A percentile compares a stretch with the other conserved stretches of the same genome.
phyloP scores from a whole-genome alignment of 2,888 invertebrate genomes.

The Crioceris asparagi region DNA sequence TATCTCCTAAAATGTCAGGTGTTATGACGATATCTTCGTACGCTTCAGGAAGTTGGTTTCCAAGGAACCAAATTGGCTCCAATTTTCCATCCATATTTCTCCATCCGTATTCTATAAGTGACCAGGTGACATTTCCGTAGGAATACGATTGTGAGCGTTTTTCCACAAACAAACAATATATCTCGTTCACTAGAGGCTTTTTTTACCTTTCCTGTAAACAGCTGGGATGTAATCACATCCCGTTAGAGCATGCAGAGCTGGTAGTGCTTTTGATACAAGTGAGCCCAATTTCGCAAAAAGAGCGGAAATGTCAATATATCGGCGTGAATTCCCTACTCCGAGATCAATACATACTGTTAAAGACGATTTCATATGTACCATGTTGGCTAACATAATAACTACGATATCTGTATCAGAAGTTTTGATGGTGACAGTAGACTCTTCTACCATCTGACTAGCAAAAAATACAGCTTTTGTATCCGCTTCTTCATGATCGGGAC shows the following conservation, averaged over 20 bases:
- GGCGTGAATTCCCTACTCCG: slow-evolving; percentile 16
- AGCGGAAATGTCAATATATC: slow-evolving; percentile 16
- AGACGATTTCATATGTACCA: slow-evolving; percentile 15
- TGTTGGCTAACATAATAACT: slow-evolving; percentile 18
- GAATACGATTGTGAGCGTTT: too few relatives aligned
- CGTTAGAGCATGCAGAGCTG: slow-evolving; percentile 10
- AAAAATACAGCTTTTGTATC: slow-evolving; percentile 12
- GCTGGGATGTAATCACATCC: slow-evolving; percentile 5
- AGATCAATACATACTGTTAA: slow-evolving; percentile 17
- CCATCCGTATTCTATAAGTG: neutral
- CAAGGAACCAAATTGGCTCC: slow-evolving; percentile 18
- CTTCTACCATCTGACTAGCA: slow-evolving; percentile 6
- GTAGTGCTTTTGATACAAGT: slow-evolving; percentile 10
- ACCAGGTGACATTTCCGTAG: too few relatives aligned
- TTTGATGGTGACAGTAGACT: slow-evolving; percentile 13
- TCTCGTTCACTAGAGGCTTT: slow-evolving; percentile 2
- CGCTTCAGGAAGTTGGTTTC: slow-evolving; percentile 21
- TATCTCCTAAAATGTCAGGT: slow-evolving; percentile 19
- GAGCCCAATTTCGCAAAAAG: slow-evolving; percentile 14
- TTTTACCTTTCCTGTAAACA: slow-evolving; percentile 4
- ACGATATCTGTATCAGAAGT: slow-evolving; percentile 20
- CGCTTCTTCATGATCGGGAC: too few relatives aligned
- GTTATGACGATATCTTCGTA: slow-evolving; percentile 23
- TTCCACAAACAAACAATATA: too few relatives aligned
- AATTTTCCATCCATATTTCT: slow-evolving; percentile 9